phyloP scores from a whole-genome alignment of 2,113 vertebrate species.

The Alces alces region DNA sequence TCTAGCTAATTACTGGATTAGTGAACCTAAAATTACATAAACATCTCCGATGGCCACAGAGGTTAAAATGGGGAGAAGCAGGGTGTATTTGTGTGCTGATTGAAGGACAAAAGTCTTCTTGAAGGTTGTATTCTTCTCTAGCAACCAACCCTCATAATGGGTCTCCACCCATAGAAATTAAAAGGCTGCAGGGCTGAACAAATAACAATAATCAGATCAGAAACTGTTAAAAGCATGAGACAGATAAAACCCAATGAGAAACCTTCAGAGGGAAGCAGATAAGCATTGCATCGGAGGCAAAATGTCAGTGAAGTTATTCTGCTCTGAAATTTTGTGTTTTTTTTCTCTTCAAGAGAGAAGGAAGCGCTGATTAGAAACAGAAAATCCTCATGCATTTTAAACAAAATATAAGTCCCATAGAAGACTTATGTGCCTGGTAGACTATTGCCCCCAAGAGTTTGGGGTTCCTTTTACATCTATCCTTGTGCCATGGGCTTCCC shows the following conservation, averaged over 20 bases:
- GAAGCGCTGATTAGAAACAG: constrained; percentile 24
- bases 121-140: constrained; percentile 33
- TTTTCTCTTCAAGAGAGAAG: background rate
- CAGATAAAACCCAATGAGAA: constrained; percentile 67
- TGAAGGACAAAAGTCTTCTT: constrained; percentile 18
- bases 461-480: background rate
- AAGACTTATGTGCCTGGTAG: background rate
- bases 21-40: background rate
- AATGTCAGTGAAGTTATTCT: constrained; percentile 52
- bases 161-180: constrained; percentile 47
- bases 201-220: constrained; percentile 61
- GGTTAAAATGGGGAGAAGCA: background rate
- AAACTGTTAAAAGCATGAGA: constrained; percentile 56
- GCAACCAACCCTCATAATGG: constrained; percentile 40
- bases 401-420: background rate
- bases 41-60: constrained; percentile 6
- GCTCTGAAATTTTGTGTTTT: background rate
- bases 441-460: background rate
- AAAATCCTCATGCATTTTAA: constrained; percentile 14
- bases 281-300: constrained; percentile 41
- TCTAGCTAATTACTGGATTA: constrained; percentile 39
- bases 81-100: constrained; percentile 27
- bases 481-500: background rate
- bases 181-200: constrained; percentile 39
- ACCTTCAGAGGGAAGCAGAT: constrained; percentile 38